Base-by-base conservation (phyloP, 1,140 invertebrate species). In the Drosophila suzukii region DNA sequence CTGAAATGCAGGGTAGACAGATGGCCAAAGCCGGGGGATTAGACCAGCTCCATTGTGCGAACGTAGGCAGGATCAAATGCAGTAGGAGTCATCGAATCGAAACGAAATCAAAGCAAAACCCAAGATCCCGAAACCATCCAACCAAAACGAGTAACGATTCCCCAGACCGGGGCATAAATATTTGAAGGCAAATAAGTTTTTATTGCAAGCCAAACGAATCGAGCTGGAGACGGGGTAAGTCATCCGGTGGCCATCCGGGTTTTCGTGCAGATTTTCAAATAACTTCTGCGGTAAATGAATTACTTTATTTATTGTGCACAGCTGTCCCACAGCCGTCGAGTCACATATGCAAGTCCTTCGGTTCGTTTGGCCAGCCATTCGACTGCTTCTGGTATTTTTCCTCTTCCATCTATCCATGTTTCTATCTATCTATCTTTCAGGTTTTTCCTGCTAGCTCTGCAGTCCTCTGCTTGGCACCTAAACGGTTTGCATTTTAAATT, bases 281-380 rank as follows among this genome's bases (percentile, higher is more conserved):
- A 89, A 88, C 84, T 84, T 89, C 75, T 88, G 84, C 51, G 84
- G 80, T 75, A 89, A 88, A 88, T 88, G 84, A 88, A 88, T 88
- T 89, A 89, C 80, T 81, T 89, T 89, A 89, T 89, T 89, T 89
- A 89, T 89, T 67, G 84, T 71, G 68, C 80, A 77, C 84, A 83
- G 68, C 76, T 89, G 79, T 88, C 75, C 75, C 53, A 57, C 38
- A 53, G 27, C 46, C 43, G 60, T 59, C 38, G 39, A 81, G 43
- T 62, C 65, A 62, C 76, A 82, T 72, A 75, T 65, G 61, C 66
- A 74, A 67, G 67, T 78, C 57, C 54, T 67, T 65, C 58, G 53
- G 65, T 71, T 43, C 71, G 70, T 65, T 75, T 75, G 71, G 49
- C 24, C 67, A 70, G 50, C 44, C 34, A 61, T 47, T 55, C 38